Base-by-base conservation (phyloP, 1,140 invertebrate genomes). In the Globodera rostochiensis region DNA sequence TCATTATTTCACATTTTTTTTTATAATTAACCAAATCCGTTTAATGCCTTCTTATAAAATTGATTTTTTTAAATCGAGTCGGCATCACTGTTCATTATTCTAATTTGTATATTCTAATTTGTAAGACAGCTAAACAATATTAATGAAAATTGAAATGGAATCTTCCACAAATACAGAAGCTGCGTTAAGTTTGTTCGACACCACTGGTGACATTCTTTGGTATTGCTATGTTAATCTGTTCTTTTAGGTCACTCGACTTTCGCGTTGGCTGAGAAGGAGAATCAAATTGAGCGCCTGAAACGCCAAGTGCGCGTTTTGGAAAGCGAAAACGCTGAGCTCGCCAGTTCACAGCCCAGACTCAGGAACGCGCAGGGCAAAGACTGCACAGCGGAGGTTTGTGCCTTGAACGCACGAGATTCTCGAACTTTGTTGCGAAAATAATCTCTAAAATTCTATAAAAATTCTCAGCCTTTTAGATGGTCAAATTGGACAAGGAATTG, bases 341-440 rank as follows among this genome's bases (percentile, higher is more conserved):
- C 15, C 25, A 53, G 60, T 36, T 4, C n/a, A 7, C 46, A 45
- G 64, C 77, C 64, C 1, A 9, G 25, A 21, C 36, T 78, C 49
- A 15, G 19, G 8, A 60, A 78, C 50, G 64, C 64, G 6, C 2
- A 46, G n/a, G 77, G 77, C 3, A 70, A 70, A 19, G 77, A 78
- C 46, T n/a, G 15, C 21, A 78, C 77, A 6, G 57, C 6, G 6
- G 77, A 78, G 77, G 77, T 78, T 78, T 71, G 64, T 64, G n/a
- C 13, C 8, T 53, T 21, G 13, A 25, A 25, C 19, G 6, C 66
- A 36, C 36, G 9, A 11, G n/a, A 66, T 57, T 66, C 25, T 36
- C 2, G 36, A 36, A 1, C 36, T 36, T 36, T 36, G 25, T 36
- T 36, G 36, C 1, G 36, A 25, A 25, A 25, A 25, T 36, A 36